A percentile compares a stretch with the other conserved stretches of the same genome.
These are phyloP conservation scores for Rattus rattus DNA, from an alignment of 2,113 vertebrate genomes.

Conservation along the genomic window DNA sequence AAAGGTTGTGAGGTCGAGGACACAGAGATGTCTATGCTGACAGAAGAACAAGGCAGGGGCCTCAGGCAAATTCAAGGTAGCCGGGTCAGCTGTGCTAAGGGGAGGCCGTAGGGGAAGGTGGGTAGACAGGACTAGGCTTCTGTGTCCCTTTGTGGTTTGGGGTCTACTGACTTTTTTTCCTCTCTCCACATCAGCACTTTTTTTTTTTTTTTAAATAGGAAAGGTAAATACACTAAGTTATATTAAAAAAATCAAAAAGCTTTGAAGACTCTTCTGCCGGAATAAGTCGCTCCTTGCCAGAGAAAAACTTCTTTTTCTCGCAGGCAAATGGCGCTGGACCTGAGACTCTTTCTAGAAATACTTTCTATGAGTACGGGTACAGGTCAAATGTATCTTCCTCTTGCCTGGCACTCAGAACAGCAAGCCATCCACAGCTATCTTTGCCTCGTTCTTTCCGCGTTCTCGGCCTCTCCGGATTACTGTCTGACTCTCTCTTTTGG, in stretches of 20 bases:
- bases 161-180: background rate
- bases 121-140: background rate
- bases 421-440: background rate
- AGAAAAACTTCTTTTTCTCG: background rate
- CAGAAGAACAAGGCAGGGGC: background rate
- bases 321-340: background rate
- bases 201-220: background rate
- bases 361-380: background rate
- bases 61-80: background rate
- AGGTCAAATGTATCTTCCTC: background rate
- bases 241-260: conserved; percentile 18
- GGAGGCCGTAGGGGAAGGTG: background rate
- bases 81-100: rapidly evolving
- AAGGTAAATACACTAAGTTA: background rate
- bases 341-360: background rate
- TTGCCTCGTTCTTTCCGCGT: background rate
- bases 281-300: background rate
- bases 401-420: background rate
- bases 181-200: background rate
- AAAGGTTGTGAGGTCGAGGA: rapidly evolving
- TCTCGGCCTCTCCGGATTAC: background rate
- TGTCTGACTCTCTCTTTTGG: background rate
- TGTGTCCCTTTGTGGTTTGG: background rate
- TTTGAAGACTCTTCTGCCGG: background rate
- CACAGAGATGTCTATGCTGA: background rate